Evolutionary conservation across 2,113 vertebrate species (phyloP).

Genomic region (Rhinoderma darwinii): DNA sequence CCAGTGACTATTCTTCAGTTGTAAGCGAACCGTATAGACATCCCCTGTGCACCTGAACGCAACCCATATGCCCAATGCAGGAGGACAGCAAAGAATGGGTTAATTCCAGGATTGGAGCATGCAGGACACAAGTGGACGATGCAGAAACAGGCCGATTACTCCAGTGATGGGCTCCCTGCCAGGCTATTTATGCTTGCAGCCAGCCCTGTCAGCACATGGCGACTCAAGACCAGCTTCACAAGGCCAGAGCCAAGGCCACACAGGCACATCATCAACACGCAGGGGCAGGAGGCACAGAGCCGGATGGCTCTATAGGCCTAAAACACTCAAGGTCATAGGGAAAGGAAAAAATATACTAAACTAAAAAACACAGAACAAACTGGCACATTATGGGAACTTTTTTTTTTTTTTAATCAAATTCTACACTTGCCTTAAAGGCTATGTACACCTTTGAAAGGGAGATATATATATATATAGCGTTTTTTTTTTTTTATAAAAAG

Average conservation of each 20-base stretch:
- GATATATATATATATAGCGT: too few species aligned
- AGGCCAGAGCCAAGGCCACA: constrained; percentile 23
- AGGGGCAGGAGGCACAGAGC: background rate
- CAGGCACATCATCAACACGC: background rate
- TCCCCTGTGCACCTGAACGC: background rate
- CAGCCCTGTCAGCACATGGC: background rate
- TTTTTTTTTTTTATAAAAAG: too few species aligned
- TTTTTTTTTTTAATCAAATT: too few species aligned
- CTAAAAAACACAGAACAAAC: too few species aligned
- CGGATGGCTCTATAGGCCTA: background rate
- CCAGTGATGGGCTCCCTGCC: background rate
- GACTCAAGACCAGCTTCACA: background rate
- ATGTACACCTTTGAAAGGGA: too few species aligned
- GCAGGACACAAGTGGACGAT: background rate
- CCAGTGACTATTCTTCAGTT: background rate
- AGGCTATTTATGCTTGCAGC: background rate
- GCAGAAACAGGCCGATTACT: constrained; percentile 33
- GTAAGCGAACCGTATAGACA: background rate
- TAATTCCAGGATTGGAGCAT: background rate
- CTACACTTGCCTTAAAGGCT: background rate
- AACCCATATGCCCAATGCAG: background rate
- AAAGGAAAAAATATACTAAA: too few species aligned
- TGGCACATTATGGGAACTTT: too few species aligned
- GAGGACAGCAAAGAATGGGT: background rate
- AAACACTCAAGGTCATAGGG: background rate